Percentiles rank a stretch among this genome's conserved stretches.
Conservation (phyloP, 1,140 invertebrate species). For the Lepidurus couesii region DNA sequence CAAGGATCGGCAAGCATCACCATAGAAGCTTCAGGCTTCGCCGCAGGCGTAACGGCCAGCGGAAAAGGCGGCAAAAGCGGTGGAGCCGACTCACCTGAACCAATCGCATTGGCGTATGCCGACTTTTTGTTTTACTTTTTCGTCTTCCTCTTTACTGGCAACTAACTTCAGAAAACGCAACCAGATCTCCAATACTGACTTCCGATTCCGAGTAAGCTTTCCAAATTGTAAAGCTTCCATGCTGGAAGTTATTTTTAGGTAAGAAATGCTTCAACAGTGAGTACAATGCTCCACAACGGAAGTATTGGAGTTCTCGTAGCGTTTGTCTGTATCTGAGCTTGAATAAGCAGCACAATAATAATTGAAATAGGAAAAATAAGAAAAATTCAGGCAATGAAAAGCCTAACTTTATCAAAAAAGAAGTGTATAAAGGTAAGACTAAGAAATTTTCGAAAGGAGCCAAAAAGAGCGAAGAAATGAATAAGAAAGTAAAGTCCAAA, state of each 20-base stretch:
- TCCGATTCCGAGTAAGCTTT: background rate
- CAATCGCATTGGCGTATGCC: constrained; percentile 6
- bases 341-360: background rate
- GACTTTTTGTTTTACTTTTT: background rate
- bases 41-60: background rate
- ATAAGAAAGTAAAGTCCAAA: constrained; percentile 29
- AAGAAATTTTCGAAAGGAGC: constrained; percentile 18
- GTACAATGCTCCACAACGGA: background rate
- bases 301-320: background rate
- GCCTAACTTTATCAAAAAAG: constrained; percentile 10
- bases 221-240: too few relatives aligned
- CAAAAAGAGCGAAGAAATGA: constrained; percentile 24
- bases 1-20: constrained; percentile 32
- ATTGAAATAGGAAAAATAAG: background rate
- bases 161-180: background rate
- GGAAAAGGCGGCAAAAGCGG: background rate
- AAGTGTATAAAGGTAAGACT: background rate
- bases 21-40: background rate
- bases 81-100: background rate
- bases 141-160: constrained; percentile 1
- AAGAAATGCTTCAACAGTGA: background rate
- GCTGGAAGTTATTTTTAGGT: background rate
- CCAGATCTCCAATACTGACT: background rate
- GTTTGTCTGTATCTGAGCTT: constrained; percentile 2
- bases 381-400: background rate